These are phyloP conservation scores for Tetragonula carbonaria DNA, from an alignment of 2,888 invertebrate species.

Conservation along the genomic window DNA sequence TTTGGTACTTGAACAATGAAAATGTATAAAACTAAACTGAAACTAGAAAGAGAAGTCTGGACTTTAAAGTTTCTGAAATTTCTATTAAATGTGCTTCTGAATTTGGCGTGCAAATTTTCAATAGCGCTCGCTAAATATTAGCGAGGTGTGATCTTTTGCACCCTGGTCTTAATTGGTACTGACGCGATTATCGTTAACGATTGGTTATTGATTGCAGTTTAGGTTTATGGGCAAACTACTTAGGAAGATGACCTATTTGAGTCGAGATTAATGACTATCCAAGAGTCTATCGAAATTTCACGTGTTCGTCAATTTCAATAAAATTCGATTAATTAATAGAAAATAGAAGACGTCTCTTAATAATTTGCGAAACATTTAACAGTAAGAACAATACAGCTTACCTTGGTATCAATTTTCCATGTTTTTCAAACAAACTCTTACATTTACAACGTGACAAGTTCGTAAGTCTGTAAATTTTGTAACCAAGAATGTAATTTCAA, in stretches of 20 bases:
- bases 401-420: neutral
- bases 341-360: neutral
- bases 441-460: neutral
- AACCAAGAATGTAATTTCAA: neutral
- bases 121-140: neutral
- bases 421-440: neutral
- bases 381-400: neutral
- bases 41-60: neutral
- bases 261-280: conserved; percentile 23
- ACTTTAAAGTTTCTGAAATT: neutral
- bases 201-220: conserved; percentile 16
- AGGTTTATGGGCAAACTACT: conserved; percentile 2
- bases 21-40: neutral
- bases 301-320: neutral
- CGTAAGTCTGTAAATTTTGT: neutral
- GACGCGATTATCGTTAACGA: conserved; percentile 9
- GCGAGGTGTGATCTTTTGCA: neutral
- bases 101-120: neutral
- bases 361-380: neutral
- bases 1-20: neutral
- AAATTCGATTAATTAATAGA: neutral
- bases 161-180: neutral
- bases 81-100: neutral
- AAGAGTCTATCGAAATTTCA: neutral
- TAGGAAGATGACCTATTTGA: conserved; percentile 27